Evolutionary conservation across 2,888 invertebrate species (phyloP).

Genomic region (Himalopsyche anomala): DNA sequence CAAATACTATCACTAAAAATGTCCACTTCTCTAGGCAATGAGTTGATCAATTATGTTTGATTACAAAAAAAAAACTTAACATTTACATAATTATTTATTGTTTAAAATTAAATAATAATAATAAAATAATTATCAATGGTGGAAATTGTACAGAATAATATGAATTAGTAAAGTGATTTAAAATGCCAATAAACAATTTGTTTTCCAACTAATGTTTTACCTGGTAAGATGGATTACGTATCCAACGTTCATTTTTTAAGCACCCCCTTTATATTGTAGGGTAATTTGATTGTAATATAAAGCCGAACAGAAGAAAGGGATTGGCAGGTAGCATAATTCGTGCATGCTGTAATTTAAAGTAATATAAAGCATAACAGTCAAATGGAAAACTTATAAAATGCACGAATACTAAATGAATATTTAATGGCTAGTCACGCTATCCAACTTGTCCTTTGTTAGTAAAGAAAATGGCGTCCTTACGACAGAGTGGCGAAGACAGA

Average conservation of each 20-base stretch:
- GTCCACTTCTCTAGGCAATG: too few species aligned
- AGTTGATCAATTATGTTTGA: too few species aligned
- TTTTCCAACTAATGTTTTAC: too few species aligned
- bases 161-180: too few species aligned
- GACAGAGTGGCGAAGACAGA: not conserved
- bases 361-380: not conserved
- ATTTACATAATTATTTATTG: too few species aligned
- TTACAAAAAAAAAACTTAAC: too few species aligned
- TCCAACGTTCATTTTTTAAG: not conserved
- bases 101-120: too few species aligned
- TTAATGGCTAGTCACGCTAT: not conserved
- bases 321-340: not conserved
- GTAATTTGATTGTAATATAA: not conserved
- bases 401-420: constrained; percentile 7
- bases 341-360: not conserved
- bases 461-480: not conserved
- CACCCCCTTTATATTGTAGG: not conserved
- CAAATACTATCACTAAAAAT: too few species aligned
- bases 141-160: too few species aligned
- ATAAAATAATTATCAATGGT: too few species aligned
- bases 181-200: too few species aligned
- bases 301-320: not conserved
- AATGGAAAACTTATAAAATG: not conserved
- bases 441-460: not conserved
- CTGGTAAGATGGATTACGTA: too few species aligned